A percentile compares a stretch with the other conserved stretches of the same genome.
phyloP scores from a whole-genome alignment of 1,140 invertebrate genomes.

The Temnothorax curvispinosus region DNA sequence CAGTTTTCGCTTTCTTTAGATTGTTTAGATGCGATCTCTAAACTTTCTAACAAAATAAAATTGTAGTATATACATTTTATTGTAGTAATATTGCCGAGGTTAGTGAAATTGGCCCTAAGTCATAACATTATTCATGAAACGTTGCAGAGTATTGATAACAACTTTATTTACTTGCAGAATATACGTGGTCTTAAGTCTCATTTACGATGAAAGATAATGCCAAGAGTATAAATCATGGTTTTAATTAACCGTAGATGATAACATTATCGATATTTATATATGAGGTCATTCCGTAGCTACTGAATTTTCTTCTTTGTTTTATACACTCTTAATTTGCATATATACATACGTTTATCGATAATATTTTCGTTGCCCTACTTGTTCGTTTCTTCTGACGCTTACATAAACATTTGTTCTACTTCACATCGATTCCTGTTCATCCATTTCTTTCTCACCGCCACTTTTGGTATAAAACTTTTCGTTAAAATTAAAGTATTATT shows the following conservation, averaged over 20 bases:
- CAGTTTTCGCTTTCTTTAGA: not conserved
- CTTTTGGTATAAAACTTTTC: not conserved
- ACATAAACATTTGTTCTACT: constrained; percentile 8
- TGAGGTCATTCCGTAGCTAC: constrained; percentile 11
- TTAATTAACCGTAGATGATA: not conserved
- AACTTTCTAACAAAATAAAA: not conserved
- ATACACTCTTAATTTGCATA: constrained; percentile 8
- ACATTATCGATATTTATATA: constrained; percentile 14
- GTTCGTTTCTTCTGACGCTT: not conserved
- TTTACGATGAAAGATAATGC: not conserved
- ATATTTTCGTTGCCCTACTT: constrained; percentile 10
- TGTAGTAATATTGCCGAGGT: not conserved
- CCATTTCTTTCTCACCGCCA: not conserved
- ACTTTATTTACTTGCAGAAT: not conserved
- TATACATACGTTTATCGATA: not conserved
- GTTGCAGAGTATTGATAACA: not conserved
- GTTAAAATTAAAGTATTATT: not conserved
- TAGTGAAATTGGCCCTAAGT: too few species aligned
- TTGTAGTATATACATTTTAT: not conserved
- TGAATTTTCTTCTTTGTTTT: constrained; percentile 30
- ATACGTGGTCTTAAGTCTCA: not conserved
- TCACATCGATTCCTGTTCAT: not conserved
- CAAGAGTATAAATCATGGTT: not conserved
- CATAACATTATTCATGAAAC: not conserved
- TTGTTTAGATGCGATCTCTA: too few species aligned